Conservation (phyloP, 2,888 invertebrate genomes). For the Parapristionchus giblindavisi region DNA sequence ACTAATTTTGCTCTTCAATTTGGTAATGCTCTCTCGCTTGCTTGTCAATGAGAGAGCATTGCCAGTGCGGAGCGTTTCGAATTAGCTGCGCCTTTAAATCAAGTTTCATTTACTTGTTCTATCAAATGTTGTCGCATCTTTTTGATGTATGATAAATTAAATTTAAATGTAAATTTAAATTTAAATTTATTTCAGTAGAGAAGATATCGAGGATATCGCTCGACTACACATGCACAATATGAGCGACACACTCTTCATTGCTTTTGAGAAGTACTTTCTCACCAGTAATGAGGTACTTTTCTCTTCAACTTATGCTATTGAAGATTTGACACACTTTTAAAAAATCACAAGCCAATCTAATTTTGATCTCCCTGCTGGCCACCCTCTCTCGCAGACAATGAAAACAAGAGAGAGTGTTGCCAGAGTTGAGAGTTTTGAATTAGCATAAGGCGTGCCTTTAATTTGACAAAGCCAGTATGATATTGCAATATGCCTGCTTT, state of each 20-base stretch:
- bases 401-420: background rate
- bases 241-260: conserved; percentile 68
- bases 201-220: conserved; percentile 40
- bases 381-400: background rate
- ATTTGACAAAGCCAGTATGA: too few relatives aligned
- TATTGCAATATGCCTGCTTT: conserved; percentile 7
- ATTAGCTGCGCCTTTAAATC: too few relatives aligned
- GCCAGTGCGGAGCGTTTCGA: too few relatives aligned
- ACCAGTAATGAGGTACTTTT: conserved; percentile 60
- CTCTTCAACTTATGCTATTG: background rate
- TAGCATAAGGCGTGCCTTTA: too few relatives aligned
- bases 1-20: too few relatives aligned
- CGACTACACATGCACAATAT: conserved; percentile 65
- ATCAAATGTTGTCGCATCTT: too few relatives aligned
- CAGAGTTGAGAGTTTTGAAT: too few relatives aligned
- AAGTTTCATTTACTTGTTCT: background rate
- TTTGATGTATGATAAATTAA: too few relatives aligned
- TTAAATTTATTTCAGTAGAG: background rate
- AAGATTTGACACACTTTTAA: background rate
- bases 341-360: background rate
- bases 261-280: conserved; percentile 68
- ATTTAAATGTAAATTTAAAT: background rate
- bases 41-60: too few relatives aligned
- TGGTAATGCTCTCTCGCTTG: too few relatives aligned
- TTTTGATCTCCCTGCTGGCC: too few relatives aligned